Conservation (phyloP, 2,888 invertebrate genomes). For the Ashinkailepas kermadecensis region DNA sequence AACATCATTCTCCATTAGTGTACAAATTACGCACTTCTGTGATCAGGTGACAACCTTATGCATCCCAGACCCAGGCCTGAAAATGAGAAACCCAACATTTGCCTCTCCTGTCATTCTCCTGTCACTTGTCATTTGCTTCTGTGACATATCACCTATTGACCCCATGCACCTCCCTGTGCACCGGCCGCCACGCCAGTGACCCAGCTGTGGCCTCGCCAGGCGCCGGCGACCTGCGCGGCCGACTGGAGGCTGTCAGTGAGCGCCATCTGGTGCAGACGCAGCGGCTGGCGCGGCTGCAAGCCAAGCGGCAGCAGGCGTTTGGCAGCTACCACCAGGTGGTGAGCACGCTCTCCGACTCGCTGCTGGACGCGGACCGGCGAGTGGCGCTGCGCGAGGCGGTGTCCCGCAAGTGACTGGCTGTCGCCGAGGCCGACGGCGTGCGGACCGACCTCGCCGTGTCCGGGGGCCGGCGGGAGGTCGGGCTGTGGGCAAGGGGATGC, state of each 20-base stretch:
- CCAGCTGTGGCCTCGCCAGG: background rate
- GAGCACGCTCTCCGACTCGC: background rate
- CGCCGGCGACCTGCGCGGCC: background rate
- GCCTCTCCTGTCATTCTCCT: no score
- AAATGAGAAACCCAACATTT: no score
- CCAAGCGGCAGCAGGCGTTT: background rate
- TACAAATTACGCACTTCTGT: no score
- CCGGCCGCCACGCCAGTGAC: background rate
- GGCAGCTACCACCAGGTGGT: background rate
- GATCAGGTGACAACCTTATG: no score
- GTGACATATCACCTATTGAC: background rate
- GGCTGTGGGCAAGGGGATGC: no score
- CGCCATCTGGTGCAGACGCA: background rate
- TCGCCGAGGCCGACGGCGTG: no score
- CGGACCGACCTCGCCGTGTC: no score
- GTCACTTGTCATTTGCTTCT: background rate
- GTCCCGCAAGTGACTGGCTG: background rate
- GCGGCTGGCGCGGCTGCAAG: background rate
- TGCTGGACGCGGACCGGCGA: background rate
- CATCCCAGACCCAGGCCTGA: no score
- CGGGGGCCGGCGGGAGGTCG: no score
- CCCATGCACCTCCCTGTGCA: background rate
- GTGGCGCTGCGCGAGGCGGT: background rate
- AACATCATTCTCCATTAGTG: no score
- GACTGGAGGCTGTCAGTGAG: background rate